phyloP scores from a whole-genome alignment of 2,888 invertebrate genomes.

The Monochamus alternatus region DNA sequence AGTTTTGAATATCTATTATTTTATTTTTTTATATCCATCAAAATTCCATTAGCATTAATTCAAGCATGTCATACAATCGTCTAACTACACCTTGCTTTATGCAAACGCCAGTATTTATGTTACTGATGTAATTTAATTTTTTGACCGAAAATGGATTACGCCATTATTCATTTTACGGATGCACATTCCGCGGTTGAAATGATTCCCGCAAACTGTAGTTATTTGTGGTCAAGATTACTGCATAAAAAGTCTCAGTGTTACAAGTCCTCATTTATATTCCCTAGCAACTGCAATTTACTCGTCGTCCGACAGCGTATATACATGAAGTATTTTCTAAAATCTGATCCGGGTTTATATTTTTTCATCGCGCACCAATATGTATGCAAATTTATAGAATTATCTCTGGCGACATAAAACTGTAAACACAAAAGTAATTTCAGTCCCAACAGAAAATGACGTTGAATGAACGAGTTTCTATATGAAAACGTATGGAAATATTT shows the following conservation, averaged over 20 bases:
- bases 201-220: neutral
- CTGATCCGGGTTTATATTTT: neutral
- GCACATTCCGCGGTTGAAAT: neutral
- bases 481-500: neutral
- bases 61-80: too few species aligned
- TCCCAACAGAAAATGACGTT: neutral
- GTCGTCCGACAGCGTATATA: constrained; percentile 14
- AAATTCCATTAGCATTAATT: too few species aligned
- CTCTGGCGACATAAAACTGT: constrained; percentile 4
- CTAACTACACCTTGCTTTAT: too few species aligned
- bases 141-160: too few species aligned
- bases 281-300: constrained; percentile 9
- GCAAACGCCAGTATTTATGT: too few species aligned
- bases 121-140: too few species aligned
- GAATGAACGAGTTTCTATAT: neutral
- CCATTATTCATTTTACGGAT: too few species aligned
- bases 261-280: constrained; percentile 14
- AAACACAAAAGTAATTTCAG: constrained; percentile 10
- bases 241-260: neutral
- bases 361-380: constrained; percentile 10
- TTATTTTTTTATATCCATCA: too few species aligned
- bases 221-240: neutral
- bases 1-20: too few species aligned
- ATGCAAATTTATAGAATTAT: constrained; percentile 14
- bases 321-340: constrained; percentile 18